Conservation (phyloP, 2,888 invertebrate genomes). For the Mongoloraphidia duomilia region DNA sequence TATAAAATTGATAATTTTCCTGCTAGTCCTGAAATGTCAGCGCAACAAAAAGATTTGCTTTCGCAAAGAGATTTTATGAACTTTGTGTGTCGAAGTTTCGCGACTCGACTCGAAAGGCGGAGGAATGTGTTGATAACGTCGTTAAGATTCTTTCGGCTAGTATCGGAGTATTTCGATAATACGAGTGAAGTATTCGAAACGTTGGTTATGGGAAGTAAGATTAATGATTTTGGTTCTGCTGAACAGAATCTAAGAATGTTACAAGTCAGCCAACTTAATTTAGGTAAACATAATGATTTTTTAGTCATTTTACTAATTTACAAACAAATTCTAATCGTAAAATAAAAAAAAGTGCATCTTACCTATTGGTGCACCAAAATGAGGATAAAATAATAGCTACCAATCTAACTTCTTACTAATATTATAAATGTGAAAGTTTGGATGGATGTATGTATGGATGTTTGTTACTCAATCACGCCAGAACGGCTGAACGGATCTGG, state of each 20-base stretch:
- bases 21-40: conserved; percentile 26
- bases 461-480: too few species aligned
- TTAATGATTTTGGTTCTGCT: conserved; percentile 41
- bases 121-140: conserved; percentile 61
- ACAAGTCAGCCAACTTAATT: conserved; percentile 41
- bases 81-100: conserved; percentile 64
- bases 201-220: conserved; percentile 44
- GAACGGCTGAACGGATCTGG: too few species aligned
- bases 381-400: too few species aligned
- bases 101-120: conserved; percentile 54
- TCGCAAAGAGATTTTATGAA: conserved; percentile 71
- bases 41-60: conserved; percentile 43
- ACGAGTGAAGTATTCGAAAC: conserved; percentile 54
- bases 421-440: too few species aligned
- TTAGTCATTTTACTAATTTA: background rate
- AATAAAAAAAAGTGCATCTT: too few species aligned
- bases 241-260: conserved; percentile 39
- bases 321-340: too few species aligned
- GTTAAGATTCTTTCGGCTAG: conserved; percentile 57
- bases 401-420: too few species aligned
- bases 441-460: too few species aligned
- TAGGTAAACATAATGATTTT: conserved; percentile 33
- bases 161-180: conserved; percentile 55
- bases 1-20: conserved; percentile 52
- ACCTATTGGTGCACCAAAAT: too few species aligned